Conservation (phyloP, 2,797 vertebrate genomes). For the Falco novaeseelandiae region DNA sequence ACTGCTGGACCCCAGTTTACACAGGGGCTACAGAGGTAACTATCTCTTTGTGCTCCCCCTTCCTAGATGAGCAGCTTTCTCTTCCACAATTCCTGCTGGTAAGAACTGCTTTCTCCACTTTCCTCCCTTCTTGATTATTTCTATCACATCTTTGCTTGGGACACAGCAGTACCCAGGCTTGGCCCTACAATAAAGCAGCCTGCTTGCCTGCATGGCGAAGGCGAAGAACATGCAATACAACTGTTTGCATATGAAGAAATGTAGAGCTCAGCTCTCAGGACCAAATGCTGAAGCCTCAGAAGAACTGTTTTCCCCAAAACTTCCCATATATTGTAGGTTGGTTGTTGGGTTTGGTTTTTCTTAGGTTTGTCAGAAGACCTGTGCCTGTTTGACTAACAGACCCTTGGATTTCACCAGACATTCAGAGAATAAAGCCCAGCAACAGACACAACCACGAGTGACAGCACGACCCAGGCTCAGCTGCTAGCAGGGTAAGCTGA, state of each 20-base stretch:
- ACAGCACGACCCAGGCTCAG: neutral
- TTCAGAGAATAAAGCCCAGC: neutral
- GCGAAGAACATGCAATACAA: neutral
- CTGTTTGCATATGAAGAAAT: neutral
- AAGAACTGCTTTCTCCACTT: neutral
- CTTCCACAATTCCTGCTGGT: neutral
- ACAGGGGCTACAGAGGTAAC: neutral
- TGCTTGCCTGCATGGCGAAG: neutral
- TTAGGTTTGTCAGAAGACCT: neutral
- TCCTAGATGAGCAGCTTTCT: neutral
- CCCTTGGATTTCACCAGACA: neutral
- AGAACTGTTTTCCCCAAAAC: neutral
- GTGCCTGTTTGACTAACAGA: neutral
- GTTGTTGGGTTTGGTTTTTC: neutral
- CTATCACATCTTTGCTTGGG: neutral
- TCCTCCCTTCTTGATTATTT: neutral
- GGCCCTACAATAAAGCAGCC: neutral
- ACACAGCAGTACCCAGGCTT: neutral
- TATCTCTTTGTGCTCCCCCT: neutral
- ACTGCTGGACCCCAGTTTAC: neutral
- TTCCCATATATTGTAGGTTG: rapidly evolving
- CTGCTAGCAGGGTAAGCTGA: neutral
- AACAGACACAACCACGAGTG: neutral
- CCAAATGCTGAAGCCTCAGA: neutral
- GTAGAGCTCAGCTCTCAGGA: neutral